Base-by-base conservation (phyloP, 1,140 invertebrate species). In the Heliconius nattereri region DNA sequence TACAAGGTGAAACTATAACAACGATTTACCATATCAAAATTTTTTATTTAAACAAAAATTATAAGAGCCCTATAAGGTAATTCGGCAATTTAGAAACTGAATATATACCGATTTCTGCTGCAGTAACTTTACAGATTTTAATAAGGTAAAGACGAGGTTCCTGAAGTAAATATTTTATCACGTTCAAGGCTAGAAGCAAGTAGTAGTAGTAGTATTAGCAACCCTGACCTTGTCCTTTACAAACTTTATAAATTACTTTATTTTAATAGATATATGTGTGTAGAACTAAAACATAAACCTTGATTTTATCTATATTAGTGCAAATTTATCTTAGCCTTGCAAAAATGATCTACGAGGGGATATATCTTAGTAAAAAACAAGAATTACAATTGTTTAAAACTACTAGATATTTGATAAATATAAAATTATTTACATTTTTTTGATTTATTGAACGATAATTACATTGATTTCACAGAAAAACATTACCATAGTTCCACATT, bases 311-410 rank as follows among this genome's bases (percentile, higher is more conserved):
- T 71, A 32, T 29, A 66, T 73, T 78, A 73, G 49, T 60, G n/a
- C 52, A 78, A 78, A 60, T 73, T 29, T n/a, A 54, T 71, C 13
- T 26, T 72, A 78, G 16, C 77, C 77, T 73, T 78, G 72, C 35
- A 8, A 54, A 54, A 73, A 66, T 78, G 23, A 37, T 57, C 54
- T 73, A 60, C 7, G 45, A 73, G 20, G 54, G 19, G 37, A 73
- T 75, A 75, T 29, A 26, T 66, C 20, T 29, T 29, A 66, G 8
- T 66, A 66, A 66, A 23, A 66, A 66, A 26, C 23, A 26, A 26
- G 26, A 66, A 66, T 13, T 66, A 13, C 9, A 13, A 66, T 29
- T 66, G 60, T 35, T 35, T 35, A 35, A 35, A 35, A 35, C 32
- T 35, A 35, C 7, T 35, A 35, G 32, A 35, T 35, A 35, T 35